These are phyloP conservation scores for Cyphomyrus discorhynchus DNA, from an alignment of 2,113 vertebrate species.

Conservation along the genomic window DNA sequence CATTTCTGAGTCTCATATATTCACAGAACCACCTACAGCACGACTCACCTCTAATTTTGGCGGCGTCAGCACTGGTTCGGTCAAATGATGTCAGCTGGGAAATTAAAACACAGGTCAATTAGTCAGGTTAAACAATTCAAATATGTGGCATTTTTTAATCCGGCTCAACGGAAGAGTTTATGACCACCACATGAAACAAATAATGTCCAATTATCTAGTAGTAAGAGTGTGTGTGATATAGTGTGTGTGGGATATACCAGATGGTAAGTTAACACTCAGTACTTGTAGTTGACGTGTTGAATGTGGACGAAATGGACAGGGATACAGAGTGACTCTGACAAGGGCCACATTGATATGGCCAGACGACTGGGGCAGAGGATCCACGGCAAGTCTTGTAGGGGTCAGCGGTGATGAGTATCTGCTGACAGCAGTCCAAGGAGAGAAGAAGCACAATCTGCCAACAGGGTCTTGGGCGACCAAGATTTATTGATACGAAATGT, in stretches of 20 bases:
- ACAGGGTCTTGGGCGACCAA: neutral
- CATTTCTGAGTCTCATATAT: neutral
- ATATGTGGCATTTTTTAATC: neutral
- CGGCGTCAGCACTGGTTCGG: conserved; percentile 75
- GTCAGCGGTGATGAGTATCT: neutral
- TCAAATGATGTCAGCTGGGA: conserved; percentile 89
- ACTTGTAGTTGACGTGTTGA: neutral
- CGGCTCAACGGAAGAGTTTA: neutral
- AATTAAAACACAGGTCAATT: neutral
- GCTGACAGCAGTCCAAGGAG: neutral
- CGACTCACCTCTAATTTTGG: conserved; percentile 85
- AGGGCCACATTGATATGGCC: neutral
- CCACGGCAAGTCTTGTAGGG: neutral
- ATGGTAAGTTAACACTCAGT: neutral
- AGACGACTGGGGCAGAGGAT: neutral
- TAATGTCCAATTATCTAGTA: neutral
- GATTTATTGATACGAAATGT: neutral
- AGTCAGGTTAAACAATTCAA: neutral
- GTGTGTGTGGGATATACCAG: neutral
- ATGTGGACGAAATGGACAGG: neutral
- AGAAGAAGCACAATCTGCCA: neutral
- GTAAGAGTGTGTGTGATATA: neutral
- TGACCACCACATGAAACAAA: neutral
- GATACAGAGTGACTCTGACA: neutral
- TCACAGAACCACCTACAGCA: neutral